These are phyloP conservation scores for Dromococcyx pavoninus DNA, from an alignment of 2,797 vertebrate species.

Conservation along the genomic window DNA sequence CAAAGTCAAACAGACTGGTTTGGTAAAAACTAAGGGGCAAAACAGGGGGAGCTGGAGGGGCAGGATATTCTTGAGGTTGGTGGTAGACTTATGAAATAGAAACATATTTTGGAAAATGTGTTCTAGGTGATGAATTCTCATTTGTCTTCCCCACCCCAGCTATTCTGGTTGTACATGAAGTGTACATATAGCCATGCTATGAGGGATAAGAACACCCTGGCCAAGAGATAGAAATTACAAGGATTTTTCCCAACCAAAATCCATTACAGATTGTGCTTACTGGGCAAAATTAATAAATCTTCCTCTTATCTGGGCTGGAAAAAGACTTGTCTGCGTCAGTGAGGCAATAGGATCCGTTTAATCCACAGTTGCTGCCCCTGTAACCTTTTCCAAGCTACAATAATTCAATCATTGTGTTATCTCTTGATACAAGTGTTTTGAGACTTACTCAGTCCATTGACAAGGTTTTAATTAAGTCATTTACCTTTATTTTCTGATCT, in stretches of 20 bases:
- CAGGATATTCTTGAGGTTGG: background rate
- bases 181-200: rapidly evolving
- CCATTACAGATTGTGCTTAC: background rate
- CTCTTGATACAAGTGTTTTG: background rate
- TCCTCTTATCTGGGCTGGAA: background rate
- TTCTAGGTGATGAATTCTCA: background rate
- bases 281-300: background rate
- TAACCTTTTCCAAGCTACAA: background rate
- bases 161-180: background rate
- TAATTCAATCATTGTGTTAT: background rate
- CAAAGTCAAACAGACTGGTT: background rate
- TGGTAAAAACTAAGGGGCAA: background rate
- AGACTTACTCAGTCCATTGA: background rate
- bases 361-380: background rate
- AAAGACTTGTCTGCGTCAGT: background rate
- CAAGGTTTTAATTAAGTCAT: background rate
- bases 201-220: background rate
- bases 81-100: background rate
- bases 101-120: background rate
- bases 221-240: background rate
- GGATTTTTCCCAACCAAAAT: background rate
- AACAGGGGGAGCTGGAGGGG: background rate
- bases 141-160: background rate
- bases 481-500: background rate
- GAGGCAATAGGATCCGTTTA: background rate